These are phyloP conservation scores for Dinomys branickii DNA, from an alignment of 2,113 vertebrate species.

Conservation along the genomic window DNA sequence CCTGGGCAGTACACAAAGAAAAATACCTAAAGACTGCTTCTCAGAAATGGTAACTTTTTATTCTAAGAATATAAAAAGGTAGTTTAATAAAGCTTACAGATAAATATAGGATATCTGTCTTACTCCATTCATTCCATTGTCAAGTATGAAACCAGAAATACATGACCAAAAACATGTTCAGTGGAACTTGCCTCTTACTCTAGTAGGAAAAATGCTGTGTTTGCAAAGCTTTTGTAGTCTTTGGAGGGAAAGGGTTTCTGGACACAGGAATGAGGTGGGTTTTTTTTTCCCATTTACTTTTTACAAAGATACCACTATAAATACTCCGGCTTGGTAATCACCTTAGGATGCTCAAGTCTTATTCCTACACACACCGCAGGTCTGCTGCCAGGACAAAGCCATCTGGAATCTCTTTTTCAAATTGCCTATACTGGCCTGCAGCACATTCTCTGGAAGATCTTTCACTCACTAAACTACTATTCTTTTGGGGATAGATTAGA, in stretches of 20 bases:
- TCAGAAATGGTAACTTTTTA: not conserved
- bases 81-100: not conserved
- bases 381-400: not conserved
- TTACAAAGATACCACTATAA: not conserved
- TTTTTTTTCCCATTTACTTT: not conserved
- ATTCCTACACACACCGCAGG: not conserved
- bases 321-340: not conserved
- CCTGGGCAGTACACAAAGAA: not conserved
- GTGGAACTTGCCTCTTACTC: not conserved
- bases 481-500: not conserved
- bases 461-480: not conserved
- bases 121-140: not conserved
- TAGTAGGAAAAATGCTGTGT: not conserved
- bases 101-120: not conserved
- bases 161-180: not conserved
- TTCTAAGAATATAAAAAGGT: not conserved
- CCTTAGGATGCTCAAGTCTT: not conserved
- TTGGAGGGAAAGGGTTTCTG: not conserved
- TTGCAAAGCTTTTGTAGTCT: not conserved
- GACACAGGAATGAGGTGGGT: not conserved
- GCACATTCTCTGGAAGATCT: not conserved
- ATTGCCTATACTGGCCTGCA: not conserved
- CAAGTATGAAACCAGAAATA: conserved; percentile 7
- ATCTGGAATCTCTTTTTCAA: not conserved
- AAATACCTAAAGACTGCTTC: not conserved